A percentile compares a stretch with the other conserved stretches of the same genome.
These are phyloP conservation scores for Asteroscopus sphinx DNA, from an alignment of 2,888 invertebrate species.

Conservation along the genomic window DNA sequence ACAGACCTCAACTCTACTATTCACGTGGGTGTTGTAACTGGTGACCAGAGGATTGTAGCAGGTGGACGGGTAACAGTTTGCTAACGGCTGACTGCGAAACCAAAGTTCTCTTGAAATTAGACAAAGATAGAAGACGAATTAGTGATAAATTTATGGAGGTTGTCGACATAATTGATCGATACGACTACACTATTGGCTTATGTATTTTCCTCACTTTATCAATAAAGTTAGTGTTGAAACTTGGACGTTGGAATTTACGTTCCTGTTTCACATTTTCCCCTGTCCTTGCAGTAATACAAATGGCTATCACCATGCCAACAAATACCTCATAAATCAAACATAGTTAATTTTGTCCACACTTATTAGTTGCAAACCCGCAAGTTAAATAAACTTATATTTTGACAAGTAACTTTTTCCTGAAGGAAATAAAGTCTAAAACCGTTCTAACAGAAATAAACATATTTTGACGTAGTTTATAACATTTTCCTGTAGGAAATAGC, in stretches of 20 bases:
- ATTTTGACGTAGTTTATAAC: slow-evolving; percentile 11
- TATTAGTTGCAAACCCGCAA: not conserved
- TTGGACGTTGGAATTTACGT: slow-evolving; percentile 11
- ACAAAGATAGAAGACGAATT: not conserved
- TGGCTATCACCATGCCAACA: not conserved
- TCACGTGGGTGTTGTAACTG: slow-evolving; percentile 9
- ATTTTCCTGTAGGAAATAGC: slow-evolving; percentile 33
- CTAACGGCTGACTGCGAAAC: too few species aligned
- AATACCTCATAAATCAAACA: slow-evolving; percentile 6
- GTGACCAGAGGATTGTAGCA: not conserved
- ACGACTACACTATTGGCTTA: not conserved
- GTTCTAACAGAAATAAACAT: slow-evolving; percentile 4
- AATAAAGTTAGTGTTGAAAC: slow-evolving; percentile 6
- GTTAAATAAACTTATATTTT: slow-evolving; percentile 11
- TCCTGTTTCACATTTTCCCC: not conserved
- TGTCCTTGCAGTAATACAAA: not conserved
- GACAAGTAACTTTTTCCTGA: slow-evolving; percentile 3
- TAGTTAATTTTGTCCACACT: not conserved
- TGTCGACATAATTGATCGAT: not conserved
- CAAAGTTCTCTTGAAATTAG: too few species aligned
- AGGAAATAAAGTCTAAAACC: slow-evolving; percentile 9
- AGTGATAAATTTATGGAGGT: too few species aligned
- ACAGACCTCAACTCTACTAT: slow-evolving; percentile 17
- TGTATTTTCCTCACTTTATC: slow-evolving; percentile 5
- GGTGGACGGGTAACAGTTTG: not conserved